Evolutionary conservation across 2,888 invertebrate genomes (phyloP).

Genomic region (Drosophila limbata): DNA sequence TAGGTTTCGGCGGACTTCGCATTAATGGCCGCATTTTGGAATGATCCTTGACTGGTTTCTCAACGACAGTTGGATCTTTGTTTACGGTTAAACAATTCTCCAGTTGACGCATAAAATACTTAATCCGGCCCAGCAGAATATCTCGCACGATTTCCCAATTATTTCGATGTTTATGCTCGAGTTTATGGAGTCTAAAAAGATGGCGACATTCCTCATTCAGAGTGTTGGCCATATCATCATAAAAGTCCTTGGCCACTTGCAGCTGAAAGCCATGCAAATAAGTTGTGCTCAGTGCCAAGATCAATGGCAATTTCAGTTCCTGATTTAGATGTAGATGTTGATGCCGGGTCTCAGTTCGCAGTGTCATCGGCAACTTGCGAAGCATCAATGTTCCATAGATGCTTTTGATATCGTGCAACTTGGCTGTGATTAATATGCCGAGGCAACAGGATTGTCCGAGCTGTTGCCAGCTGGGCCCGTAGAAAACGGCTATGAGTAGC

Average conservation of each 20-base stretch:
- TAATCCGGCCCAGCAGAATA: neutral
- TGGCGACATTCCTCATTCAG: rapidly evolving
- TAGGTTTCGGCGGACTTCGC: rapidly evolving
- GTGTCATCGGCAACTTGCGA: conserved; percentile 5
- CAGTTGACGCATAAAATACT: neutral
- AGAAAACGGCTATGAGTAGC: neutral
- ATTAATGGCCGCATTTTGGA: conserved; percentile 5
- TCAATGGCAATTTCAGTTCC: conserved; percentile 9
- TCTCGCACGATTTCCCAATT: conserved; percentile 11
- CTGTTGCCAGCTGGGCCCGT: conserved; percentile 13
- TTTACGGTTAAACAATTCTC: neutral
- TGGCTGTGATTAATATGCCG: conserved; percentile 7
- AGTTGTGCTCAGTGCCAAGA: neutral
- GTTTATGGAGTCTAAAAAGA: conserved; percentile 7
- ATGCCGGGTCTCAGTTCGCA: neutral
- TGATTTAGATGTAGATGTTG: rapidly evolving
- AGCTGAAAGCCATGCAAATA: conserved; percentile 18
- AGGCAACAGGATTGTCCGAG: neutral
- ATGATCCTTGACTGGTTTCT: neutral
- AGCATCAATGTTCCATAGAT: conserved; percentile 7
- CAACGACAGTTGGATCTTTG: too few relatives aligned
- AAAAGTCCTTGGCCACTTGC: conserved; percentile 25
- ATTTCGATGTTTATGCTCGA: neutral
- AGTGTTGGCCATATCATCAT: neutral
- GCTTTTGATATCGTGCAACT: conserved; percentile 3